phyloP scores from a whole-genome alignment of 2,888 invertebrate species.

The Trilocha varians region DNA sequence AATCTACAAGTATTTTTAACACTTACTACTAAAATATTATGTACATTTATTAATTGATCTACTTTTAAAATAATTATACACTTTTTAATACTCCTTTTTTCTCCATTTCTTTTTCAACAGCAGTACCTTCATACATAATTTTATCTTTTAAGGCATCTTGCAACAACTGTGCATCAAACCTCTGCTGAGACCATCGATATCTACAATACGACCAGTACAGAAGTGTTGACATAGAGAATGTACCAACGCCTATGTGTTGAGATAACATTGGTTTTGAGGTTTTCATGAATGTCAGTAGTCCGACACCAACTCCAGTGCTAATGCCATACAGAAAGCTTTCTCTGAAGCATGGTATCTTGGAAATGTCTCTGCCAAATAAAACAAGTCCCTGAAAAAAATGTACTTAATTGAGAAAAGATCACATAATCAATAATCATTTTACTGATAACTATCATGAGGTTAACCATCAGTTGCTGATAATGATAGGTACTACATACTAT shows the following conservation, averaged over 20 bases:
- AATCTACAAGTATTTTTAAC: no score
- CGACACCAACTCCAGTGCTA: slow-evolving; percentile 77
- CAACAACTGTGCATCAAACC: slow-evolving; percentile 76
- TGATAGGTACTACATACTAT: no score
- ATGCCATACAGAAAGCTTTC: slow-evolving; percentile 84
- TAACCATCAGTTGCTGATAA: no score
- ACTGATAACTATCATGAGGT: no score
- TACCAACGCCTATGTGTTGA: slow-evolving; percentile 77
- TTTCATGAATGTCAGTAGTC: slow-evolving; percentile 79
- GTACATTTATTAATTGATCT: neutral
- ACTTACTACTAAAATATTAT: neutral
- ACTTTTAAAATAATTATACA: slow-evolving; percentile 21
- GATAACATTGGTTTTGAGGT: slow-evolving; percentile 79
- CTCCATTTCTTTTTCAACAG: slow-evolving; percentile 60
- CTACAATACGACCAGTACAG: slow-evolving; percentile 81
- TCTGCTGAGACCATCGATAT: slow-evolving; percentile 78
- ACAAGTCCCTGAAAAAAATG: slow-evolving; percentile 70
- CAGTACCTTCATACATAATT: slow-evolving; percentile 77
- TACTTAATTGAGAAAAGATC: no score
- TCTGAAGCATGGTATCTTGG: slow-evolving; percentile 86
- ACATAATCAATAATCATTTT: no score
- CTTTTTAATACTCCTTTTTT: slow-evolving; percentile 52
- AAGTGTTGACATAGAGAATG: slow-evolving; percentile 77
- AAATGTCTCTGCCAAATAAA: slow-evolving; percentile 80
- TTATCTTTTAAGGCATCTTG: slow-evolving; percentile 76